These are phyloP conservation scores for Taenioides sp. DNA, from an alignment of 2,797 vertebrate species.

Conservation along the genomic window DNA sequence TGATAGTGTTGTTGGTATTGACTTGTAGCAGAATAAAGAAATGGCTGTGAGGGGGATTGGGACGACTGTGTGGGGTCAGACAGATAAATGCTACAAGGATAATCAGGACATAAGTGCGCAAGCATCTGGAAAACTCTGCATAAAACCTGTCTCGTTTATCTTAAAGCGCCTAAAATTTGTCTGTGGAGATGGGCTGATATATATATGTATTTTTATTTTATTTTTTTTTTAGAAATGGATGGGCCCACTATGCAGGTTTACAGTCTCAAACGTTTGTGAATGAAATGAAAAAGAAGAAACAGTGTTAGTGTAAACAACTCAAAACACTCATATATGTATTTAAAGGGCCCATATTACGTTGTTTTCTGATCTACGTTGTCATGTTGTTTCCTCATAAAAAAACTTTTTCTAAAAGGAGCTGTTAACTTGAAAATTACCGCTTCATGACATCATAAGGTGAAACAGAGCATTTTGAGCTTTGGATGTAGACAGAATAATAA, in stretches of 20 bases:
- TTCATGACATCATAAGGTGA: too few species aligned
- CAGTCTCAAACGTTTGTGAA: too few species aligned
- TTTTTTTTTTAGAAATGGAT: background rate
- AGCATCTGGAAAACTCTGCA: constrained; percentile 34
- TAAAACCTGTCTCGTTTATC: constrained; percentile 51
- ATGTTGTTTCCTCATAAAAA: too few species aligned
- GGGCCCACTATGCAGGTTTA: background rate
- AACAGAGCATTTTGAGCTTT: too few species aligned
- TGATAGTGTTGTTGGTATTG: constrained; percentile 61
- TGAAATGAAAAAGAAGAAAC: too few species aligned
- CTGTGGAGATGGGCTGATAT: background rate
- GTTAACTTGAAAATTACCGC: too few species aligned
- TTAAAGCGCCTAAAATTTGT: constrained; percentile 21
- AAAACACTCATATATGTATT: background rate
- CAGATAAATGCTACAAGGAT: constrained; percentile 45
- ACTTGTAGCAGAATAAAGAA: constrained; percentile 53
- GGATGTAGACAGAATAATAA: too few species aligned
- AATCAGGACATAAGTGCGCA: constrained; percentile 51
- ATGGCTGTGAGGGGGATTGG: constrained; percentile 8
- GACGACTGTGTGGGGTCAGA: constrained; percentile 31
- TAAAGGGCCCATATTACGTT: background rate
- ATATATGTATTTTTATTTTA: too few species aligned
- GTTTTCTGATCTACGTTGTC: too few species aligned
- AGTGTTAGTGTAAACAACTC: background rate
- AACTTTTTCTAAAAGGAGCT: too few species aligned